Conservation (phyloP, 2,888 invertebrate genomes). For the Lepas anatifera region DNA sequence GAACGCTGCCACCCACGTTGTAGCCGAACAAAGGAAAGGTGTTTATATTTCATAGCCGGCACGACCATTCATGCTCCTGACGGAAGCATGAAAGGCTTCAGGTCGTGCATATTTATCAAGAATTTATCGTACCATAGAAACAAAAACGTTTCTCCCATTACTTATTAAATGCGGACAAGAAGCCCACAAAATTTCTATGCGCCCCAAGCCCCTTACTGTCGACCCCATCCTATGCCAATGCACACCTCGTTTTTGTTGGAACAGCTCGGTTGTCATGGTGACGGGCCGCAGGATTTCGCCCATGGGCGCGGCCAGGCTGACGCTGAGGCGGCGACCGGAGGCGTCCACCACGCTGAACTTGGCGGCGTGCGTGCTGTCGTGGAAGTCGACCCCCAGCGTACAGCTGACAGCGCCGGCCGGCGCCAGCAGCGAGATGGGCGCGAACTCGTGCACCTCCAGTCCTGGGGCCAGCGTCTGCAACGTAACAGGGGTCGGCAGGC, state of each 20-base stretch:
- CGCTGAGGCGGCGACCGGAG: constrained; percentile 29
- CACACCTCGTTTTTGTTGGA: constrained; percentile 51
- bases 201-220: no score
- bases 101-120: no score
- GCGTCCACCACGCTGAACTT: constrained; percentile 51
- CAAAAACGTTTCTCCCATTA: no score
- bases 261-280: constrained; percentile 54
- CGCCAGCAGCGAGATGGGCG: constrained; percentile 49
- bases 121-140: no score
- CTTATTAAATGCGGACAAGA: no score
- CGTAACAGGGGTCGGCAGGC: no score
- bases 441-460: constrained; percentile 61
- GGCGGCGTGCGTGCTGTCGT: constrained; percentile 80
- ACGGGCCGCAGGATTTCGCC: constrained; percentile 79
- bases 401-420: constrained; percentile 51
- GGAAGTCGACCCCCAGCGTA: constrained; percentile 77
- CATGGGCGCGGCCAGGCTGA: constrained; percentile 59
- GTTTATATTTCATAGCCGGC: no score
- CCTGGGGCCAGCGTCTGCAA: constrained; percentile 53
- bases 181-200: no score
- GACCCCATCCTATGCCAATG: not conserved
- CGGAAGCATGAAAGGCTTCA: no score
- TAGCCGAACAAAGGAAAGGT: no score
- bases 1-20: no score
- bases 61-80: no score